phyloP scores from a whole-genome alignment of 2,797 vertebrate genomes.

The Ficedula albicollis region DNA sequence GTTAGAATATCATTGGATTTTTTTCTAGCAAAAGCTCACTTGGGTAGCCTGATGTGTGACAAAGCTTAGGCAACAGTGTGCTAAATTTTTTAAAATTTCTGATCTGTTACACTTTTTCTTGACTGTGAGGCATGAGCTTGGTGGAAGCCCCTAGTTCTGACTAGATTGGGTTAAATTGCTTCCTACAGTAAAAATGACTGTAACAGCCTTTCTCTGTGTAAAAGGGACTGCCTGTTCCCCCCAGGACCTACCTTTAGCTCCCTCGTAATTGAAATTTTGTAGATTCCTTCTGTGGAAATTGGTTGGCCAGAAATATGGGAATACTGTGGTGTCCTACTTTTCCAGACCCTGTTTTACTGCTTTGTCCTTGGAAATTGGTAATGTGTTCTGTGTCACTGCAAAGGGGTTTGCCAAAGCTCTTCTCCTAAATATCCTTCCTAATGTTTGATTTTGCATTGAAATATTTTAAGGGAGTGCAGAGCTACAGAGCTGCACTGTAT shows the following conservation, averaged over 20 bases:
- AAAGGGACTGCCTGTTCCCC: neutral
- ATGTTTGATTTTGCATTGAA: neutral
- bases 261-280: neutral
- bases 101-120: neutral
- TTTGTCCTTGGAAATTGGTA: neutral
- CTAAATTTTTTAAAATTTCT: neutral
- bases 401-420: neutral
- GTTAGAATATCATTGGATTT: neutral
- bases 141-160: neutral
- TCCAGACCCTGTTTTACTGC: neutral
- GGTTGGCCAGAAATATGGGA: conserved; percentile 8
- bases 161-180: neutral
- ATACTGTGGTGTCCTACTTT: conserved; percentile 41
- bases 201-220: neutral
- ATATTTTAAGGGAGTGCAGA: neutral
- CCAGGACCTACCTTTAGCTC: neutral
- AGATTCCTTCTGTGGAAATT: neutral
- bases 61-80: neutral
- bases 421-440: neutral
- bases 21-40: neutral
- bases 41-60: neutral
- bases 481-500: neutral
- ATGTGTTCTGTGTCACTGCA: neutral
- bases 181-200: neutral
- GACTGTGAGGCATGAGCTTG: neutral